Evolutionary conservation across 2,797 vertebrate genomes (phyloP).

Genomic region (Anomalospiza imberbis): DNA sequence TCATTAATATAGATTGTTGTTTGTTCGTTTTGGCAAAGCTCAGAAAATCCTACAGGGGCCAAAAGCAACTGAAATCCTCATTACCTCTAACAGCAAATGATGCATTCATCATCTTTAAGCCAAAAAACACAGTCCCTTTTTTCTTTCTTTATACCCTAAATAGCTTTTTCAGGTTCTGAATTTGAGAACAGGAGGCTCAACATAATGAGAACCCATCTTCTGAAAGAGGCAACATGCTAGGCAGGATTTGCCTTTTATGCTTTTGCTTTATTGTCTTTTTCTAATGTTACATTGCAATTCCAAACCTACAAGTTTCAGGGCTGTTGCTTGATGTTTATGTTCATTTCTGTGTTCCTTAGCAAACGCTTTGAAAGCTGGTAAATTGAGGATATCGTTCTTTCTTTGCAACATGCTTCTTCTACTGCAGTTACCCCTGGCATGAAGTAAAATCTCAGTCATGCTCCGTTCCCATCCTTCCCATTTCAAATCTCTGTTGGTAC

Average conservation of each 20-base stretch:
- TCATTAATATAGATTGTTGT: slow-evolving; percentile 32
- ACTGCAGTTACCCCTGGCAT: background rate
- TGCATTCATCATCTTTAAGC: background rate
- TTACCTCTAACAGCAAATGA: slow-evolving; percentile 47
- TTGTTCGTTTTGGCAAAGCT: background rate
- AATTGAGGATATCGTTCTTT: background rate
- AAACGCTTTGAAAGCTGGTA: background rate
- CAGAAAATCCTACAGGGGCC: slow-evolving; percentile 17
- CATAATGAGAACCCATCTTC: background rate
- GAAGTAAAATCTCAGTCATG: background rate
- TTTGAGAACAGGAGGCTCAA: background rate
- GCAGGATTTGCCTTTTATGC: background rate
- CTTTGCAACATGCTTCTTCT: background rate
- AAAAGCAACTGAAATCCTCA: slow-evolving; percentile 48
- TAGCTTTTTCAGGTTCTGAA: background rate
- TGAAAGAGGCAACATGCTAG: background rate
- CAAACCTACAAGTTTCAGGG: background rate
- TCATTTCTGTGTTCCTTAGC: background rate
- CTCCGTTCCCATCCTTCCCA: background rate
- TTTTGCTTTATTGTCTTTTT: background rate
- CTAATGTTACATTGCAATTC: background rate
- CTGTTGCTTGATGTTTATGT: background rate
- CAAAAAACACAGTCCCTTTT: background rate
- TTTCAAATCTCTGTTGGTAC: background rate
- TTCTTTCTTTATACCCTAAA: background rate